phyloP scores from a whole-genome alignment of 2,888 invertebrate genomes.

The Pelosia muscerda region DNA sequence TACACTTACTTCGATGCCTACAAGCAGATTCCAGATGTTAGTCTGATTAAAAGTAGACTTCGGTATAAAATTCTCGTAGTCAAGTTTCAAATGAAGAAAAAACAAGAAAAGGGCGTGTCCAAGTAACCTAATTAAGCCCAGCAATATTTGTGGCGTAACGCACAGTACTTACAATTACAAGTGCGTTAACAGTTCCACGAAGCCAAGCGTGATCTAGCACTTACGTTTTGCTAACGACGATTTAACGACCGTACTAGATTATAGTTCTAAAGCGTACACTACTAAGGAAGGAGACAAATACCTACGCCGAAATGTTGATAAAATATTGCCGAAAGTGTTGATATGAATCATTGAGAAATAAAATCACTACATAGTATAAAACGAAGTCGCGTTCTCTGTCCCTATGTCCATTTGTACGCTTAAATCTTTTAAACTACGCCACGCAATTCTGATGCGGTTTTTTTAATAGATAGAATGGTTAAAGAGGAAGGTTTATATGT shows the following conservation, averaged over 20 bases:
- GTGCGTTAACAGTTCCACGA: neutral
- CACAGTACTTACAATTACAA: neutral
- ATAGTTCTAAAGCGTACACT: neutral
- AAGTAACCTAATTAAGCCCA: neutral
- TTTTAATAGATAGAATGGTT: too few relatives aligned
- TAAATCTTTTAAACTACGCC: too few relatives aligned
- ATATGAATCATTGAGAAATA: too few relatives aligned
- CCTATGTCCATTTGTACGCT: too few relatives aligned
- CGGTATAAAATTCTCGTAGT: too few relatives aligned
- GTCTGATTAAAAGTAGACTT: too few relatives aligned
- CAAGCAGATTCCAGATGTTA: too few relatives aligned
- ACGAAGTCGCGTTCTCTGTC: too few relatives aligned
- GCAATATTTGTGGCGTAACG: neutral
- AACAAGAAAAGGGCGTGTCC: neutral
- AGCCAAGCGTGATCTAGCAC: neutral
- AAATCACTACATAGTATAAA: too few relatives aligned
- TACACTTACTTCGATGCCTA: too few relatives aligned
- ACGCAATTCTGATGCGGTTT: too few relatives aligned
- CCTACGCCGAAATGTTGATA: neutral
- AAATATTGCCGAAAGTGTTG: neutral
- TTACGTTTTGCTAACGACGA: neutral
- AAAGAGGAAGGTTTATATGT: too few relatives aligned
- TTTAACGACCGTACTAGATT: constrained; percentile 2
- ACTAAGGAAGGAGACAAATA: neutral
- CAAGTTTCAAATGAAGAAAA: neutral